These are phyloP conservation scores for Meteorus colon DNA, from an alignment of 2,888 invertebrate genomes.

Conservation along the genomic window DNA sequence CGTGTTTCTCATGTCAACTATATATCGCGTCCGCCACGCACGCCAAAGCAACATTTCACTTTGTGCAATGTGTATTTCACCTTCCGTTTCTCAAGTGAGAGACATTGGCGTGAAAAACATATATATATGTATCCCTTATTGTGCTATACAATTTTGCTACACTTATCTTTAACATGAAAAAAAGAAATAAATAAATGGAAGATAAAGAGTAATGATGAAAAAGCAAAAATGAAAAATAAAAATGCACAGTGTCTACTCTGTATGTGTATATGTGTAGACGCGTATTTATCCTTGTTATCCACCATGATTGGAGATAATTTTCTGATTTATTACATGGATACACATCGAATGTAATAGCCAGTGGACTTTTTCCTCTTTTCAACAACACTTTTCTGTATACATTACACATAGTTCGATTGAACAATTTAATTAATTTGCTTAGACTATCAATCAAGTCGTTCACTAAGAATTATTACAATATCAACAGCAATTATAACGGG, in stretches of 20 bases:
- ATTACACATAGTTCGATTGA: not conserved
- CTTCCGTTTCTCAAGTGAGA: not conserved
- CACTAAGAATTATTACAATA: not conserved
- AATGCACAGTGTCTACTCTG: not conserved
- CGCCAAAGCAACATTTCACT: constrained; percentile 31
- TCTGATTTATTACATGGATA: constrained; percentile 15
- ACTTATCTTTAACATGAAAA: constrained; percentile 15
- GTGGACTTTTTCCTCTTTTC: not conserved
- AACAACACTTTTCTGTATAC: not conserved
- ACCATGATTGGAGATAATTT: constrained; percentile 8
- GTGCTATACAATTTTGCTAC: not conserved
- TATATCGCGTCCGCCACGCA: constrained; percentile 15
- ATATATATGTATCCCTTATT: not conserved
- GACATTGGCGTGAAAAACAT: constrained; percentile 15
- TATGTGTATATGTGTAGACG: not conserved
- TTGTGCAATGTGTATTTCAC: constrained; percentile 18
- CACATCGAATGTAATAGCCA: not conserved
- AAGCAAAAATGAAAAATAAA: not conserved
- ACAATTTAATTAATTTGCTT: not conserved
- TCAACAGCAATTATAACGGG: not conserved
- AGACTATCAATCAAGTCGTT: not conserved
- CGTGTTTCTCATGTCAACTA: constrained; percentile 2
- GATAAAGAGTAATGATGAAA: not conserved
- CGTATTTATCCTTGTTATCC: constrained; percentile 20
- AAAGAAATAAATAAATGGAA: not conserved